Base-by-base conservation (phyloP, 2,797 vertebrate genomes). In the Cottoperca gobio region DNA sequence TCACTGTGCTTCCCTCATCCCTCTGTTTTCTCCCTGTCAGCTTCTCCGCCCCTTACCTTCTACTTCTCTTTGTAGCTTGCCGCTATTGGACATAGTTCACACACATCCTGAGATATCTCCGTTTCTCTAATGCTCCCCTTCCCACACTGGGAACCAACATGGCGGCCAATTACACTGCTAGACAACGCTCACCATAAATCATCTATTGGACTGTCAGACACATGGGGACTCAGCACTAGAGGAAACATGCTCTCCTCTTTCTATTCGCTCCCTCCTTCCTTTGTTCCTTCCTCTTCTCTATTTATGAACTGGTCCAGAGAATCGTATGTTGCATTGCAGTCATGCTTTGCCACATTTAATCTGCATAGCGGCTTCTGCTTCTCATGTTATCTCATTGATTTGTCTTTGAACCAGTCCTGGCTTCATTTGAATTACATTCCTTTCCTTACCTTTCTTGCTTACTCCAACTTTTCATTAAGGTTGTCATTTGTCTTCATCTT, bases 181-280 rank as follows among this genome's bases (percentile, higher is more conserved):
- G 88, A 87, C 91, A 84, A 89, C 90, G 82, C 85, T 83, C 55
- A 55, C 88, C 91, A 93, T 94, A 94, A 94, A 93, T 94, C 92
- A 94, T 91, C 90, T 83, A 78, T 76, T 83, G 88, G 88, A 72
- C 88, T 91, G 87, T 89, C 87, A 89, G 91, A 91, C 91, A 90
- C 88, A 84, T 45, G 61, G 87, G 90, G 86, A 86, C 84, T 85
- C 83, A 55, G 77, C 85, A 74, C 50, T 61, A 81, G 71, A 79
- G 84, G 74, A 88, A 89, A 88, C 79, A 75, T n/a, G 65, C 66
- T 74, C 54, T 59, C 58, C 61, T 73, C 57, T 78, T 77, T 88
- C 33, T 62, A 8, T 62, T 60, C 19, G 6, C 58, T 73, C 60
- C 49, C 62, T 69, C 39, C 35, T 43, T 70, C 70, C 85, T 84